A percentile compares a stretch with the other conserved stretches of the same genome.
Evolutionary conservation across 2,888 invertebrate species (phyloP).

Genomic region (Tipula unca): DNA sequence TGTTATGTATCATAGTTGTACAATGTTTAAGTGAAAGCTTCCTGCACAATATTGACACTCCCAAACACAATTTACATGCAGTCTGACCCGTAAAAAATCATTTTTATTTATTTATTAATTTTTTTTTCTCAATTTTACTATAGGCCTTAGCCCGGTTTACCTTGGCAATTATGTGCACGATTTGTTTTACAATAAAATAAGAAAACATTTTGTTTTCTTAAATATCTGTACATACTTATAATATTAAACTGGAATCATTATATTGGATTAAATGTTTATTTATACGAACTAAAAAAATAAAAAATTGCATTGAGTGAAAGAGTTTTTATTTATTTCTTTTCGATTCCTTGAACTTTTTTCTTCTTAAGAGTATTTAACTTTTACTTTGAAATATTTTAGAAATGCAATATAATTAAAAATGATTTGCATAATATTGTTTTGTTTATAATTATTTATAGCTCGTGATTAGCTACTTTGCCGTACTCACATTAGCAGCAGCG

Average conservation of each 20-base stretch:
- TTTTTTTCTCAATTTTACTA: too few relatives aligned
- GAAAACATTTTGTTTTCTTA: neutral
- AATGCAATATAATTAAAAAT: neutral
- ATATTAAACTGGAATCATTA: neutral
- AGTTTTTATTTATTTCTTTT: neutral
- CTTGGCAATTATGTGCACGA: neutral
- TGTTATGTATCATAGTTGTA: neutral
- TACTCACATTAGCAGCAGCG: neutral
- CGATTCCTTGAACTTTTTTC: conserved; percentile 1
- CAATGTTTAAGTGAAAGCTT: neutral
- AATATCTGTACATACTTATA: neutral
- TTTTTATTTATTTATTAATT: too few relatives aligned
- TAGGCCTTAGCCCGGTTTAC: conserved; percentile 14
- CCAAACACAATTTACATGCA: neutral
- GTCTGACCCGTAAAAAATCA: neutral
- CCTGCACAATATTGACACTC: neutral
- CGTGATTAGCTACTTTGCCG: neutral
- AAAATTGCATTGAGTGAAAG: neutral
- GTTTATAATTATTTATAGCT: neutral
- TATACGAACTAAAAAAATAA: too few relatives aligned
- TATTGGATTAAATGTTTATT: neutral
- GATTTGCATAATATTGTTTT: neutral
- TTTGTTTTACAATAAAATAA: neutral
- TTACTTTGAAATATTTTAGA: conserved; percentile 14
- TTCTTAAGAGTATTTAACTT: neutral